Evolutionary conservation across 2,888 invertebrate genomes (phyloP).

Genomic region (Drosophila mulleri): DNA sequence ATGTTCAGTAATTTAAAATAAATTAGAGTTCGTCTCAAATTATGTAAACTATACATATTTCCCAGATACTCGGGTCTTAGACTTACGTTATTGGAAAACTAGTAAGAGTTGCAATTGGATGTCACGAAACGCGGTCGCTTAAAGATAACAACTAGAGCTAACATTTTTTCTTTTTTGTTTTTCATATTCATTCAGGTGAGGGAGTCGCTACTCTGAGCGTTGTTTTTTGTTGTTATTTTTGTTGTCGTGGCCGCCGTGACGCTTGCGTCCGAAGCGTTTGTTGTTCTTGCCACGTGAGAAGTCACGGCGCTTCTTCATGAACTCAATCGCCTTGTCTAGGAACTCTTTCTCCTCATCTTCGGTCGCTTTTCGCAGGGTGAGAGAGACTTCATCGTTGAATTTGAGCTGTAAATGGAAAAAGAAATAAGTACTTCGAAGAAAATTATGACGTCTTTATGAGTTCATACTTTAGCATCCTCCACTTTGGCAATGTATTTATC

Average conservation of each 20-base stretch:
- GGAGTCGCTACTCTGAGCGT: constrained; percentile 57
- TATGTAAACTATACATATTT: constrained; percentile 58
- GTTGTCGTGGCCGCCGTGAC: constrained; percentile 75
- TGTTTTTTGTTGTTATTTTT: constrained; percentile 72
- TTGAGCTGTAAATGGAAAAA: constrained; percentile 69
- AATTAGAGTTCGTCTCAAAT: constrained; percentile 60
- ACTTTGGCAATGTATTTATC: constrained; percentile 88
- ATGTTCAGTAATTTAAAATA: constrained; percentile 53
- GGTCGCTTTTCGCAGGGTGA: constrained; percentile 87
- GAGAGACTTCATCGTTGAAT: constrained; percentile 85
- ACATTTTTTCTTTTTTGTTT: constrained; percentile 11
- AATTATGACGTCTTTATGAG: background rate
- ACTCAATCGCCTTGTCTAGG: constrained; percentile 88
- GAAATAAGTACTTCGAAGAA: background rate
- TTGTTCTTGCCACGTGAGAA: constrained; percentile 76
- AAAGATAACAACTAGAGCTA: constrained; percentile 71
- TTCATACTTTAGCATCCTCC: constrained; percentile 87
- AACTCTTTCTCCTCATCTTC: constrained; percentile 90
- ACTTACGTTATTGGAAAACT: constrained; percentile 49
- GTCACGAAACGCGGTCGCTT: constrained; percentile 48
- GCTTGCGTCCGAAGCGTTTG: constrained; percentile 80
- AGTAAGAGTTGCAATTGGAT: constrained; percentile 39
- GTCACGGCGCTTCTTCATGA: constrained; percentile 87
- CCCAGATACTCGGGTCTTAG: constrained; percentile 23
- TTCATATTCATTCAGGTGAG: constrained; percentile 17